phyloP scores from a whole-genome alignment of 2,888 invertebrate genomes.

The Epicampocera succincta region DNA sequence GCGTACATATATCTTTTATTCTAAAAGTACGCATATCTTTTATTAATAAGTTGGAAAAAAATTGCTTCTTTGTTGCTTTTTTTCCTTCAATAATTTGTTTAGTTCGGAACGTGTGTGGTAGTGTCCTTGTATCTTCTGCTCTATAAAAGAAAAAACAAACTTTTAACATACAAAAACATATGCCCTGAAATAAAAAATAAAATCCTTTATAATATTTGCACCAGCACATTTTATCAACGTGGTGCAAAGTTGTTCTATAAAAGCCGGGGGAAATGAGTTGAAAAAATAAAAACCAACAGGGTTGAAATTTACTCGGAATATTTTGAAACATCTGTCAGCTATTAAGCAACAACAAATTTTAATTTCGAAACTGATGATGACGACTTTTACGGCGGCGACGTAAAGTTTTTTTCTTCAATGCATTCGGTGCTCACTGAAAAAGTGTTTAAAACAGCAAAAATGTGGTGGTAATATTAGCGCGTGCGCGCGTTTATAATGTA shows the following conservation, averaged over 20 bases:
- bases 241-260: constrained; percentile 32
- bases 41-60: constrained; percentile 61
- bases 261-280: constrained; percentile 51
- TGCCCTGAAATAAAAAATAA: constrained; percentile 35
- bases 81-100: constrained; percentile 50
- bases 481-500: constrained; percentile 68
- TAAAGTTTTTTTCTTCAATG: neutral
- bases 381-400: constrained; percentile 60
- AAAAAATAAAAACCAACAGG: constrained; percentile 56
- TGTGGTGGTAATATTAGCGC: constrained; percentile 66
- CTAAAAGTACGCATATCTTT: constrained; percentile 57
- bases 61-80: constrained; percentile 47
- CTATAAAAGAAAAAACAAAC: constrained; percentile 10
- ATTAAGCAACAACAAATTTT: constrained; percentile 72
- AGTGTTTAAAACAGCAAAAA: constrained; percentile 13
- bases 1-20: neutral
- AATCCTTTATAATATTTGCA: constrained; percentile 62
- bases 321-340: constrained; percentile 79
- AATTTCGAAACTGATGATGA: constrained; percentile 45
- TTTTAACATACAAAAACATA: constrained; percentile 54
- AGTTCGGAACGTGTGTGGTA: constrained; percentile 52
- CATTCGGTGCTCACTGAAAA: neutral
- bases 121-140: constrained; percentile 63
- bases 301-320: constrained; percentile 57
- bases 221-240: constrained; percentile 56